Conservation (phyloP, 2,888 invertebrate genomes). For the Lithophane semibrunnea region DNA sequence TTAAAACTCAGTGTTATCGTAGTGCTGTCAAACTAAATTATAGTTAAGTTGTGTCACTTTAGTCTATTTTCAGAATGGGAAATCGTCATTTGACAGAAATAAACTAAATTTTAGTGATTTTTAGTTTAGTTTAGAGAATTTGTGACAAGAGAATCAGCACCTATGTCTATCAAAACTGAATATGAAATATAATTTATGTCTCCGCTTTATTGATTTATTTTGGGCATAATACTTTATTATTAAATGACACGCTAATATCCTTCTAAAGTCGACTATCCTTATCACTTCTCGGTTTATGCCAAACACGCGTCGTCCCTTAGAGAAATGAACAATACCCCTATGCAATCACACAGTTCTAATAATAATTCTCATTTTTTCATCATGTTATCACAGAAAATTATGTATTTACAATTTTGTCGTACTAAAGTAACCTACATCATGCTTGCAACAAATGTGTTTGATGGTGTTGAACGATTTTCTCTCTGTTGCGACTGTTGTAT, state of each 20-base stretch:
- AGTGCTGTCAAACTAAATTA: no score
- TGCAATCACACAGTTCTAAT: constrained; percentile 90
- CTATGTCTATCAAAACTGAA: constrained; percentile 50
- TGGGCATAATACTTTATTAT: constrained; percentile 42
- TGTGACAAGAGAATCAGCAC: no score
- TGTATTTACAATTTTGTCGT: constrained; percentile 91
- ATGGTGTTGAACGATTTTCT: constrained; percentile 79
- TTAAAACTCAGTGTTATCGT: no score
- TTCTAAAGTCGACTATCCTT: constrained; percentile 50
- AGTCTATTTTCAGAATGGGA: no score
- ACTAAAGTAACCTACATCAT: constrained; percentile 87
- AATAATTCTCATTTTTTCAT: constrained; percentile 86
- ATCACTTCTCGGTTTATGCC: constrained; percentile 68
- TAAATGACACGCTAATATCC: constrained; percentile 49
- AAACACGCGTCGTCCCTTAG: constrained; percentile 81
- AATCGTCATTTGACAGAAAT: no score
- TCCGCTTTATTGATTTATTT: constrained; percentile 12
- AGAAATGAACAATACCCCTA: constrained; percentile 87
- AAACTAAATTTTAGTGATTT: no score
- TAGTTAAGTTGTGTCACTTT: no score
- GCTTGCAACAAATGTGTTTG: constrained; percentile 83
- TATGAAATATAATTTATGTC: constrained; percentile 22
- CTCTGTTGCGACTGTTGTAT: constrained; percentile 74
- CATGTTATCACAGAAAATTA: constrained; percentile 91
- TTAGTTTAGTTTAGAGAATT: no score